A percentile compares a stretch with the other conserved stretches of the same genome.
These are phyloP conservation scores for Cepaea hortensis DNA, from an alignment of 2,888 invertebrate genomes.

Conservation along the genomic window DNA sequence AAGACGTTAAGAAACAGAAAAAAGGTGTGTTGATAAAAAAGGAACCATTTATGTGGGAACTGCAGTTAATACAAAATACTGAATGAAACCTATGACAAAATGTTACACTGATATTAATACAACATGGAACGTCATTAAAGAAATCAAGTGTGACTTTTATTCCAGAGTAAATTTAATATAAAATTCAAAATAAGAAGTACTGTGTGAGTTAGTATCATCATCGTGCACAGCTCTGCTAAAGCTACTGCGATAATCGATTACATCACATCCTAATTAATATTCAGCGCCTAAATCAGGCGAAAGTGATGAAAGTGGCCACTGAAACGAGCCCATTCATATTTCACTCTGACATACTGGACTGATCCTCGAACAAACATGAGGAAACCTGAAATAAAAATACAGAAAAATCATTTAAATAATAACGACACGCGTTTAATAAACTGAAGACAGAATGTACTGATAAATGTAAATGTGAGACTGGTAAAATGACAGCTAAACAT, in stretches of 20 bases:
- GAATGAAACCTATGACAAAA: neutral
- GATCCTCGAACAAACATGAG: conserved; percentile 73
- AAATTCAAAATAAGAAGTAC: conserved; percentile 3
- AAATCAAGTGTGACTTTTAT: neutral
- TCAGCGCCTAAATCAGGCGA: conserved; percentile 52
- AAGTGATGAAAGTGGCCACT: conserved; percentile 60
- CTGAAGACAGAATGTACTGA: too few species aligned
- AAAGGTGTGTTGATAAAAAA: conserved; percentile 6
- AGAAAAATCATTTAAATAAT: neutral
- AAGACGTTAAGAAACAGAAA: neutral
- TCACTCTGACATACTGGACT: conserved; percentile 73
- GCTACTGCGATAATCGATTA: neutral
- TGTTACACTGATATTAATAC: neutral
- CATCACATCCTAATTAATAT: conserved; percentile 1
- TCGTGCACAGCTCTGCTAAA: neutral
- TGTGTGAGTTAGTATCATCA: neutral
- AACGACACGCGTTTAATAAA: too few species aligned
- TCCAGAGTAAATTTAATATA: conserved; percentile 14
- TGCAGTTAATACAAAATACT: too few species aligned
- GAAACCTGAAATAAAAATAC: conserved; percentile 65
- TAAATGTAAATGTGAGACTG: too few species aligned
- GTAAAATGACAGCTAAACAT: too few species aligned
- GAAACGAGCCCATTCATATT: conserved; percentile 72
- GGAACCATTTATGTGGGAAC: too few species aligned
- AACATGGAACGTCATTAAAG: neutral